phyloP scores from a whole-genome alignment of 2,888 invertebrate genomes.

The Caenorhabditis japonica region DNA sequence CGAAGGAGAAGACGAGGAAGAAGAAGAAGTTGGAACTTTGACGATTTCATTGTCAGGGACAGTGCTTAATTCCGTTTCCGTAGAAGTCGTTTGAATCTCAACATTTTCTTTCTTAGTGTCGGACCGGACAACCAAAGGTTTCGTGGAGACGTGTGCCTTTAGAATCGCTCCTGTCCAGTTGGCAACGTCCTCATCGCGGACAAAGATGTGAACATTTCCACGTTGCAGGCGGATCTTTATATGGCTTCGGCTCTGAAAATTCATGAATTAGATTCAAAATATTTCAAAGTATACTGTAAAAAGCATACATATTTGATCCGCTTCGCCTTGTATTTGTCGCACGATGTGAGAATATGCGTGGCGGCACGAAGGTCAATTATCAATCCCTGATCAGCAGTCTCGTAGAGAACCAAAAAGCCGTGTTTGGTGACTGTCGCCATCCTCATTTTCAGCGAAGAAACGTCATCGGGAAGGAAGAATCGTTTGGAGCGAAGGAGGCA shows the following conservation, averaged over 20 bases:
- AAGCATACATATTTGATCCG: conserved; percentile 21
- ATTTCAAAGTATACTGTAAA: not conserved
- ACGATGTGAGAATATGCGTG: conserved; percentile 24
- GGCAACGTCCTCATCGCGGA: conserved; percentile 33
- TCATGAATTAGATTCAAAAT: not conserved
- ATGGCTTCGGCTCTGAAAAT: conserved; percentile 40
- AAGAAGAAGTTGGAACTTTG: too few species aligned
- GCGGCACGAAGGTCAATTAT: conserved; percentile 40
- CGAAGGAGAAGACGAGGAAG: conserved; percentile 14
- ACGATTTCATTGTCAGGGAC: too few species aligned
- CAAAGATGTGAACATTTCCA: conserved; percentile 44
- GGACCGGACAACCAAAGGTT: not conserved
- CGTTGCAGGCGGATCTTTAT: conserved; percentile 35
- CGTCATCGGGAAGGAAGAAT: conserved; percentile 29
- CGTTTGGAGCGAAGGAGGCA: conserved; percentile 33
- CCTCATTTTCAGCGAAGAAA: conserved; percentile 41
- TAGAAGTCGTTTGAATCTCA: not conserved
- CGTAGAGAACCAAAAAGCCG: conserved; percentile 46
- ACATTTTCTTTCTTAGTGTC: not conserved
- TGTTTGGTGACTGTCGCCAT: conserved; percentile 33
- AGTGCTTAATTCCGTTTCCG: not conserved
- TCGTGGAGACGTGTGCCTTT: conserved; percentile 17
- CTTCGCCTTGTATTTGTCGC: conserved; percentile 38
- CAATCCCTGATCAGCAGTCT: conserved; percentile 32
- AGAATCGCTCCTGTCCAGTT: conserved; percentile 43